Conservation (phyloP, 2,113 vertebrate genomes). For the Irena cyanogastra region DNA sequence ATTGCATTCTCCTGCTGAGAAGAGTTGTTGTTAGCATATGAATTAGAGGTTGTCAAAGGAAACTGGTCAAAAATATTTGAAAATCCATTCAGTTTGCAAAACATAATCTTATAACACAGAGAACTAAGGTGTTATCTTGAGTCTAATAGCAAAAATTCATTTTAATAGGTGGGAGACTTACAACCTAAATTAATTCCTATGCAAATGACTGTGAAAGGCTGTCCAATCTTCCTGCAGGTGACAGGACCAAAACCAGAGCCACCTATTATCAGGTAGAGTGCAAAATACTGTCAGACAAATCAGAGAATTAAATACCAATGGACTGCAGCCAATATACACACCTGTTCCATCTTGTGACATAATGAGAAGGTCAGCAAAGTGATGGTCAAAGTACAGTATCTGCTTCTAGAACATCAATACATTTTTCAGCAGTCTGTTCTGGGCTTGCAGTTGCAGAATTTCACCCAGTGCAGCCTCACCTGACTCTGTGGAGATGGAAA, state of each 20-base stretch:
- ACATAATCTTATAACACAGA: background rate
- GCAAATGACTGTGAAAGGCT: conserved; percentile 85
- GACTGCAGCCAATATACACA: background rate
- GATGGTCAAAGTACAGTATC: background rate
- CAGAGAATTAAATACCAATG: background rate
- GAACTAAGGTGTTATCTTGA: background rate
- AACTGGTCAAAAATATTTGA: background rate
- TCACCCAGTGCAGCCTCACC: background rate
- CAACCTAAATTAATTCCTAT: conserved; percentile 74
- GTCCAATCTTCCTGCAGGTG: conserved; percentile 87
- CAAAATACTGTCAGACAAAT: background rate
- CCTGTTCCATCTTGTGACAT: background rate
- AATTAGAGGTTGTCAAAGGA: background rate
- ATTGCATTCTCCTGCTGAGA: background rate
- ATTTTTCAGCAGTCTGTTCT: background rate
- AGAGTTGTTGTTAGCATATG: background rate
- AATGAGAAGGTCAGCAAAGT: background rate
- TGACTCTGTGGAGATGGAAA: background rate
- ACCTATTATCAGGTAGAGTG: conserved; percentile 77
- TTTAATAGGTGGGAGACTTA: conserved; percentile 81
- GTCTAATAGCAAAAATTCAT: background rate
- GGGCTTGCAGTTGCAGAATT: background rate
- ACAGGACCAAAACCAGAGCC: conserved; percentile 73
- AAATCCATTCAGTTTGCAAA: background rate
- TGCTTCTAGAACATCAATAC: background rate